Base-by-base conservation (phyloP, 1,140 invertebrate species). In the Drosophila setifemur region DNA sequence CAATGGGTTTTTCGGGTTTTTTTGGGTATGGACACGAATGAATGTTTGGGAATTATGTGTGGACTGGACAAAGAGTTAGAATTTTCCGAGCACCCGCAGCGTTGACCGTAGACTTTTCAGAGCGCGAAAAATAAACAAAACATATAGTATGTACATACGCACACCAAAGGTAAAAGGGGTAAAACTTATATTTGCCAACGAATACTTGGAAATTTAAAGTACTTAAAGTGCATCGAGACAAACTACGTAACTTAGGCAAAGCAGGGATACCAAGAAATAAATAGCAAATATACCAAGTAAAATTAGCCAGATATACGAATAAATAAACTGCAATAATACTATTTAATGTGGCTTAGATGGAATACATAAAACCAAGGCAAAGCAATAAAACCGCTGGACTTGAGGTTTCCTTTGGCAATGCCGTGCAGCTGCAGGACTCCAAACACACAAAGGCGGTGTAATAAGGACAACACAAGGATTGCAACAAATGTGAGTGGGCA, bases 61-160 rank as follows among this genome's bases (percentile, higher is more conserved):
- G 7, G 14, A 52, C 28, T 66, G 26, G 18, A 33, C 35, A 47
- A 16, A 28, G 14, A 39, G 0, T 8, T 23, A 8, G 12, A 7
- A 16, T 4, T 44, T 28, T 11, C 25, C 6, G 40, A 25, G 25
- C 57, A 48, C 60, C 60, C 57, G 60, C 60, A 40, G 57, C 58
- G 43, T 40, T 49, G 60, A 64, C 43, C 60, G 57, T 48, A 39
- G 55, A 64, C 21, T 61, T 29, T 37, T 29, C 60, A 66, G 63
- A 67, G 63, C 63, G 60, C 58, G 63, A 21, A 5, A 43, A 23
- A 66, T 4, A 48, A 66, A 66, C 7, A 21, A 52, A 61, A 58
- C 33, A 2, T 5, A 23, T 3, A 5, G 21, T 23, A 57, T 53
- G 54, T 26, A 12, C 37, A 4, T 23, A 43, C 52, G 29, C 49